Evolutionary conservation across 2,113 vertebrate genomes (phyloP), one percentile per base, ranked within the genome.

Genomic region (Corydoras sp.): DNA sequence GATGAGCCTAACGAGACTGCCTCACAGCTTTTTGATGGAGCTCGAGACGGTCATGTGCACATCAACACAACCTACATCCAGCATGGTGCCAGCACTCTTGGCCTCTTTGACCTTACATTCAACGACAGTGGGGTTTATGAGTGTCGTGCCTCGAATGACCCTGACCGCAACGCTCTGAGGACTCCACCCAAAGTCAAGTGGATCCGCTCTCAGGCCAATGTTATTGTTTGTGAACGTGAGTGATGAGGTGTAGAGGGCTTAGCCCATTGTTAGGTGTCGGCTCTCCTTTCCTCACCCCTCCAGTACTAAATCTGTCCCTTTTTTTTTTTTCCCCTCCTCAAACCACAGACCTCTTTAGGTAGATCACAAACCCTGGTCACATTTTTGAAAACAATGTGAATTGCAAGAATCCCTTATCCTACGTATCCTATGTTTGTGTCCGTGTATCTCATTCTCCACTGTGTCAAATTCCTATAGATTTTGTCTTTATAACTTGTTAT

Each of bases 151-250:
- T 97, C 93, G 89, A 97, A 93, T 77, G 95, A 97, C 85, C 96
- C 94, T 0, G 91, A 95, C 79, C 93, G 94, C 85, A 96, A 97
- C 79, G 91, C 94, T 82, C 90, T 96, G 90, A 91, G 84, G 88
- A 94, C 89, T 85, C 90, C 79, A 9, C 96, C 95, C 80, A 93
- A 89, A 92, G 87, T 96, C 92, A 97, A 95, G 91, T 97, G 95
- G 95, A 94, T 97, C 89, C 93, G 91, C 77, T 93, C 95, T 62
- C 95, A 97, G 85, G 95, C 95, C 2, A 95, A 94, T 77, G 73
- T 98, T 89, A 89, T 96, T 87, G 92, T 97, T 85, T 89, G 93
- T 62, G 91, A 96, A 94, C 82, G 95, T 98, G 94, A 97, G 95
- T 98, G 90, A 85, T 78, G 76, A 13, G 72, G 32, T 48, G 59